Base-by-base conservation (phyloP, 2,113 vertebrate species). In the Dermatemys mawii region DNA sequence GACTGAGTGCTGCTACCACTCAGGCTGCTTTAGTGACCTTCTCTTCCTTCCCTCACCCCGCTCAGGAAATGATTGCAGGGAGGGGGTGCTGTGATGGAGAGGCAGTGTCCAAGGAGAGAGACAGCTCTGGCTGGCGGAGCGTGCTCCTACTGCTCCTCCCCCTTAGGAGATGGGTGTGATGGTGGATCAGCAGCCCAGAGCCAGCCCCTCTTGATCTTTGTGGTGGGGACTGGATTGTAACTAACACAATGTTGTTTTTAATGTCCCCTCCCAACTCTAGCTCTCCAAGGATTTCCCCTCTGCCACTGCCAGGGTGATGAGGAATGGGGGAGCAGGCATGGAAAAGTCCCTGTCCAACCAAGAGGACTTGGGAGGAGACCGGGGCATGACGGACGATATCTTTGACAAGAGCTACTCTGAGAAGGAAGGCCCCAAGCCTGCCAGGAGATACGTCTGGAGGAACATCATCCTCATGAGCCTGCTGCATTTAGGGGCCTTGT, bases 401-500 rank as follows among this genome's bases (percentile, higher is more conserved):
- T 99, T 99, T 89, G 99, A 99, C 92, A 97, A 98, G 78, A 98
- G 97, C 35, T 99, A 99, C 97, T 93, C 14, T 90, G 99, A 99
- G 93, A 98, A 98, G 53, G 98, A 98, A 67, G 99, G 99, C 32
- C 99, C 99, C 24, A 99, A 98, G 89, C 99, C 99, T n/a, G 95
- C 98, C 1, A 13, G 17, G 19, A 51, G n/a, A 57, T 98, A 99
- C 3, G 99, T 99, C 16, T 99, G 99, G 99, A 99, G 96, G 96
- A 99, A 99, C 91, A 99, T 99, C 93, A 93, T 99, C 46, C 94
- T 99, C 70, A 99, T 99, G 99, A 86, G 60, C 80, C 46, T 99
- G 55, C 97, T 99, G 93, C 99, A 99, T 88, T 0, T 98, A 17
- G 98, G 98, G 55, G 99, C 98, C 29, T 0, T 98, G 4, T 98